phyloP scores from a whole-genome alignment of 2,888 invertebrate species.

The Tiliacea aurago region DNA sequence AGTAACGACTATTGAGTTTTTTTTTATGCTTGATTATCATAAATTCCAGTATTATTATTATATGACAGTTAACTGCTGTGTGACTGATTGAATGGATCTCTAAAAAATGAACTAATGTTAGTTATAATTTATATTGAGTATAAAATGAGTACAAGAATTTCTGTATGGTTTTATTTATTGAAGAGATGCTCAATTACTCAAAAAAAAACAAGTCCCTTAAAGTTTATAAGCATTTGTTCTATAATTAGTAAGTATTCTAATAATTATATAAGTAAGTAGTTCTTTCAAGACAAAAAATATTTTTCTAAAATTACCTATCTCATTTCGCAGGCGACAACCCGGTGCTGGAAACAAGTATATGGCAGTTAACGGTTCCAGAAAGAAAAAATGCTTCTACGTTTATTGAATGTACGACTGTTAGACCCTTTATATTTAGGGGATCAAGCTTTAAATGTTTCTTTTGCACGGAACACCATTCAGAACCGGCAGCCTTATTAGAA shows the following conservation, averaged over 20 bases:
- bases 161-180: slow-evolving; percentile 20
- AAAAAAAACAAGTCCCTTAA: neutral
- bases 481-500: slow-evolving; percentile 67
- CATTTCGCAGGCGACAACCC: slow-evolving; percentile 60
- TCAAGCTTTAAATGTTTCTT: slow-evolving; percentile 80
- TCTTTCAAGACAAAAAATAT: neutral
- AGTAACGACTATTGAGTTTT: neutral
- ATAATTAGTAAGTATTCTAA: slow-evolving; percentile 21
- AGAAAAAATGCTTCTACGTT: slow-evolving; percentile 78
- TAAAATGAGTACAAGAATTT: neutral
- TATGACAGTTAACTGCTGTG: slow-evolving; percentile 16
- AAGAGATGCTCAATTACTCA: neutral
- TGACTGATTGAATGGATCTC: slow-evolving; percentile 57
- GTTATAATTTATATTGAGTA: neutral
- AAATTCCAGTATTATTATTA: slow-evolving; percentile 24
- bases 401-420: slow-evolving; percentile 75
- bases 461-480: slow-evolving; percentile 74
- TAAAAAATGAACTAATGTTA: slow-evolving; percentile 26
- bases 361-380: slow-evolving; percentile 79
- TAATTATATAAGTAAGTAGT: neutral
- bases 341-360: slow-evolving; percentile 71
- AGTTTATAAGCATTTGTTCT: neutral
- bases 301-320: neutral
- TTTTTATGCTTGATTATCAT: neutral
- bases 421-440: slow-evolving; percentile 79